phyloP scores from a whole-genome alignment of 2,888 invertebrate species.

The Caenorhabditis sp. region DNA sequence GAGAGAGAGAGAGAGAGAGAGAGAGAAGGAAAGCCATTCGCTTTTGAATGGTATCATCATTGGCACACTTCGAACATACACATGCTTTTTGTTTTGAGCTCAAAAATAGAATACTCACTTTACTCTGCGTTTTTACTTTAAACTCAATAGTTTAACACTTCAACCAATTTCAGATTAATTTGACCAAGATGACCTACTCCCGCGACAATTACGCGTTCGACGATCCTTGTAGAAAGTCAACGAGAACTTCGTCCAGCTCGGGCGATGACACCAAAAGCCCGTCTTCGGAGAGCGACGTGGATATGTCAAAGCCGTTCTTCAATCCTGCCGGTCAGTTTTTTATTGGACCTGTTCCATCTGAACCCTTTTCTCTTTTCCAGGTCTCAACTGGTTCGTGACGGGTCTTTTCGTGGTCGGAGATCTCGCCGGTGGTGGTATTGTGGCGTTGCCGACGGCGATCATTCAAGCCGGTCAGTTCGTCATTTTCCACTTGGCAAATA shows the following conservation, averaged over 20 bases:
- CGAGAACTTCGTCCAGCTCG: constrained; percentile 18
- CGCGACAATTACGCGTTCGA: constrained; percentile 45
- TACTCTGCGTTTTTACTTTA: too few relatives aligned
- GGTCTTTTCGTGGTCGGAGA: constrained; percentile 77
- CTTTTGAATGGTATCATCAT: too few relatives aligned
- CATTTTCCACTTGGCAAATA: too few relatives aligned
- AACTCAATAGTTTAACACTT: too few relatives aligned
- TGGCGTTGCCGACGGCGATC: constrained; percentile 75
- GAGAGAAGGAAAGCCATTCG: too few relatives aligned
- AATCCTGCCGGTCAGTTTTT: constrained; percentile 34
- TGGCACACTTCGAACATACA: constrained; percentile 24
- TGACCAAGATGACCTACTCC: constrained; percentile 32
- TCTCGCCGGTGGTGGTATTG: constrained; percentile 76
- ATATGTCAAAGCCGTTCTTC: constrained; percentile 50
- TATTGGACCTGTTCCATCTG: too few relatives aligned
- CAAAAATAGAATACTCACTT: constrained; percentile 24
- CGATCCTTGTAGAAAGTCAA: constrained; percentile 43
- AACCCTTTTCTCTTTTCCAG: constrained; percentile 24
- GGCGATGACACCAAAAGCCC: not conserved
- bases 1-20: too few relatives aligned
- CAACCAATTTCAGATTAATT: constrained; percentile 32
- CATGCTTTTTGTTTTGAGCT: constrained; percentile 18
- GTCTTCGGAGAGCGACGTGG: constrained; percentile 27
- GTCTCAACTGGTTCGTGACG: constrained; percentile 73
- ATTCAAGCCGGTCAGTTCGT: constrained; percentile 74